Percentiles rank a stretch among this genome's conserved stretches.
Evolutionary conservation across 2,888 invertebrate species (phyloP).

Genomic region (Heliconius aoede): DNA sequence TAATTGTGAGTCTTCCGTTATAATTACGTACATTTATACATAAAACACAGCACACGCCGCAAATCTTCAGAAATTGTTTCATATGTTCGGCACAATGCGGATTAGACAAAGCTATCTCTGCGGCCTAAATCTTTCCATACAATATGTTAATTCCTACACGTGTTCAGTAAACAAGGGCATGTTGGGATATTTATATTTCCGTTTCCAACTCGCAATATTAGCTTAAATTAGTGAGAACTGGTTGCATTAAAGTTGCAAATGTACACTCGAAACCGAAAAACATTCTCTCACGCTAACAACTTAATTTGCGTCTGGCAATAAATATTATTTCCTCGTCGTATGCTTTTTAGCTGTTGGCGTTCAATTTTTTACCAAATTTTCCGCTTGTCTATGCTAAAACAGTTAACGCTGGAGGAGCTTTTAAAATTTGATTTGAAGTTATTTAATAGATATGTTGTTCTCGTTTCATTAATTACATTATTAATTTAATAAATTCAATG

Average conservation of each 20-base stretch:
- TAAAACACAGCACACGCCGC: not conserved
- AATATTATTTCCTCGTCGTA: constrained; percentile 28
- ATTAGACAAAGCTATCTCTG: constrained; percentile 41
- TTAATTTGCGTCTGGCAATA: constrained; percentile 31
- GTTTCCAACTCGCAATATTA: constrained; percentile 32
- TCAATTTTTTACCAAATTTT: constrained; percentile 3
- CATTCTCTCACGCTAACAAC: constrained; percentile 39
- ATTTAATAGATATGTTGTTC: not conserved
- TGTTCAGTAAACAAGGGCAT: constrained; percentile 37
- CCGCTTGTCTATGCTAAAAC: not conserved
- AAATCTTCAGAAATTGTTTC: constrained; percentile 20
- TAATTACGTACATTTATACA: constrained; percentile 2
- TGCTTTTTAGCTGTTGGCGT: constrained; percentile 11
- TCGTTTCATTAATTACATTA: not conserved
- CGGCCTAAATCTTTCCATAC: constrained; percentile 42
- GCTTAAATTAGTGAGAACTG: constrained; percentile 33
- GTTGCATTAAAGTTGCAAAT: constrained; percentile 30
- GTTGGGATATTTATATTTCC: constrained; percentile 39
- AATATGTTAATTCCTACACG: constrained; percentile 44
- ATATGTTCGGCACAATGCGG: constrained; percentile 26
- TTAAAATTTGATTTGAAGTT: not conserved
- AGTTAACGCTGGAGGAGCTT: not conserved
- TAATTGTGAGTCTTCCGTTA: not conserved
- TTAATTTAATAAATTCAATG: not conserved
- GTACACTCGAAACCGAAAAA: constrained; percentile 31